phyloP scores from a whole-genome alignment of 2,888 invertebrate genomes.

The Clostera curtula region DNA sequence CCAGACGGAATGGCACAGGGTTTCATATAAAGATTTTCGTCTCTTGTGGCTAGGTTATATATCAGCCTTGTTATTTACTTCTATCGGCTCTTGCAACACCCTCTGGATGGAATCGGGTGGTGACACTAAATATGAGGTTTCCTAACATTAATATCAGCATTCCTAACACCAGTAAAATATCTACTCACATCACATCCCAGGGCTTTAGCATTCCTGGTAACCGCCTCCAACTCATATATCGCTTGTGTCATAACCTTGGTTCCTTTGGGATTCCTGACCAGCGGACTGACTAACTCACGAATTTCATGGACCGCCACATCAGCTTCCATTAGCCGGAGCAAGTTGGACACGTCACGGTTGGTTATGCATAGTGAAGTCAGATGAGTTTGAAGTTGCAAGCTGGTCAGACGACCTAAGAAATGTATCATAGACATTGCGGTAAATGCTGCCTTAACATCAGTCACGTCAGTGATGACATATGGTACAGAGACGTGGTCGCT shows the following conservation, averaged over 20 bases:
- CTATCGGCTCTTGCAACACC: too few species aligned
- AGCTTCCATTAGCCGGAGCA: conserved; percentile 79
- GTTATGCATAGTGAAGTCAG: conserved; percentile 80
- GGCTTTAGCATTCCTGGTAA: conserved; percentile 80
- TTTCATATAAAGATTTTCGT: too few species aligned
- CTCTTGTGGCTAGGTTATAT: too few species aligned
- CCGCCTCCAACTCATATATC: conserved; percentile 82
- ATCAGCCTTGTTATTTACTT: too few species aligned
- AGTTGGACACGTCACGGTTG: conserved; percentile 77
- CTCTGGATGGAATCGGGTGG: too few species aligned
- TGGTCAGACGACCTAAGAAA: conserved; percentile 64
- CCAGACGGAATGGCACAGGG: too few species aligned
- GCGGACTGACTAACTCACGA: conserved; percentile 72
- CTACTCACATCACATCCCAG: conserved; percentile 85
- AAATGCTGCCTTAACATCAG: background rate
- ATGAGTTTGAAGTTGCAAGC: conserved; percentile 81
- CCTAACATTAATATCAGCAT: background rate
- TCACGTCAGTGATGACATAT: too few species aligned
- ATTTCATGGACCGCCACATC: conserved; percentile 77
- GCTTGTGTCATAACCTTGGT: conserved; percentile 80
- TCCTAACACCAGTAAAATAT: conserved; percentile 6
- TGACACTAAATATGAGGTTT: too few species aligned
- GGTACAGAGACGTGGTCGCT: too few species aligned
- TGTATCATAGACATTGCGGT: background rate
- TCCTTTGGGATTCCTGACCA: conserved; percentile 82